phyloP scores from a whole-genome alignment of 2,113 vertebrate genomes.

The Ciconia boyciana region DNA sequence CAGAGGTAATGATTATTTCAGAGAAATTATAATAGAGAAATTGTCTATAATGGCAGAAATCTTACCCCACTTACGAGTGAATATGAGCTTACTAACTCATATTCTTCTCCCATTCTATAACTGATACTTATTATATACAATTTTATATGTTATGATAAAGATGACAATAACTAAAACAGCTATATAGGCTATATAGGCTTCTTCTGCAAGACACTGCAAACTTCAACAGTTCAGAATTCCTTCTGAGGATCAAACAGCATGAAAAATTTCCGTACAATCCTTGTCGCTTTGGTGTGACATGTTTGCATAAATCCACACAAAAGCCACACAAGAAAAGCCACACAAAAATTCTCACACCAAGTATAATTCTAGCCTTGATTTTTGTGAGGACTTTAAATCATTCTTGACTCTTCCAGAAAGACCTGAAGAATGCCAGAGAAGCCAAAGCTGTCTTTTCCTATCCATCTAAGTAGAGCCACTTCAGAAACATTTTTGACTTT shows the following conservation, averaged over 20 bases:
- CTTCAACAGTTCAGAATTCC: neutral
- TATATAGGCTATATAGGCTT: neutral
- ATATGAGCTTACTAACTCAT: neutral
- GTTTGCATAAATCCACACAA: neutral
- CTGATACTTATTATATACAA: neutral
- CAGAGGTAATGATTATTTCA: neutral
- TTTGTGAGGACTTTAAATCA: neutral
- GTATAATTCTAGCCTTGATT: neutral
- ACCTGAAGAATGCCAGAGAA: neutral
- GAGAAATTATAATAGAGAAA: neutral
- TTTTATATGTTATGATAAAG: neutral
- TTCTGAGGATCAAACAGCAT: neutral
- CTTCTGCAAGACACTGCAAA: neutral
- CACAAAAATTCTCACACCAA: neutral
- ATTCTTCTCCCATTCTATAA: neutral
- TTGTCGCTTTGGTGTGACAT: neutral
- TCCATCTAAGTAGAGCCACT: neutral
- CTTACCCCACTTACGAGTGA: neutral
- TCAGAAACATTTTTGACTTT: accelerated
- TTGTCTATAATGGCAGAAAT: neutral
- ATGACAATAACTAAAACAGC: neutral
- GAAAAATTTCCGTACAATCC: neutral
- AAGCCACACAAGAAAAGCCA: neutral
- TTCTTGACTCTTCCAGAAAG: neutral
- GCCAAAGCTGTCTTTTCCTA: neutral